Evolutionary conservation across 1,140 invertebrate genomes (phyloP).

Genomic region (Danaus plexippus): DNA sequence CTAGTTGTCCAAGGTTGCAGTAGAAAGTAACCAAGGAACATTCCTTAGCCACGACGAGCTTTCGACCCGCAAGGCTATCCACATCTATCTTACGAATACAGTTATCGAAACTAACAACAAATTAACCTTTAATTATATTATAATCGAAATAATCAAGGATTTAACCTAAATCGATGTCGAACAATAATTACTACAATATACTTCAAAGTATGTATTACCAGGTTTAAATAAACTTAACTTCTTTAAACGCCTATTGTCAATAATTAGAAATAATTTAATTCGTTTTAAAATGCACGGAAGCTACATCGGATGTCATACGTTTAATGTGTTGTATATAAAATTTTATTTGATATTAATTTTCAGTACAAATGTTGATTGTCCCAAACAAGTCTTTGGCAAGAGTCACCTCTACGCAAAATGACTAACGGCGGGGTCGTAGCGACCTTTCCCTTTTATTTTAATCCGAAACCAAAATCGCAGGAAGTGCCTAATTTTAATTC

Average conservation of each 20-base stretch:
- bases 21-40: conserved; percentile 46
- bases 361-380: not conserved
- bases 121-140: not conserved
- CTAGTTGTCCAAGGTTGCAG: conserved; percentile 50
- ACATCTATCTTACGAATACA: conserved; percentile 6
- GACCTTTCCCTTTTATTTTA: conserved; percentile 60
- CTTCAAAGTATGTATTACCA: too few relatives aligned
- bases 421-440: conserved; percentile 30
- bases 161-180: too few relatives aligned
- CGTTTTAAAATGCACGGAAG: too few relatives aligned
- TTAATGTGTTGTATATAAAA: too few relatives aligned
- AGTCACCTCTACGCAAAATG: conserved; percentile 28
- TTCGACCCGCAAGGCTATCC: conserved; percentile 48
- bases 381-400: conserved; percentile 16
- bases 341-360: too few relatives aligned
- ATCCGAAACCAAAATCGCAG: conserved; percentile 42
- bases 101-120: conserved; percentile 3
- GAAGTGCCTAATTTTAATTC: conserved; percentile 63
- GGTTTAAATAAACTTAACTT: too few relatives aligned
- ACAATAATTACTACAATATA: too few relatives aligned
- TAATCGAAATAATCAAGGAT: too few relatives aligned
- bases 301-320: too few relatives aligned
- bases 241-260: too few relatives aligned
- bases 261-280: too few relatives aligned
- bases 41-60: conserved; percentile 40